Conservation (phyloP, 2,113 vertebrate genomes). For the Bucco capensis region DNA sequence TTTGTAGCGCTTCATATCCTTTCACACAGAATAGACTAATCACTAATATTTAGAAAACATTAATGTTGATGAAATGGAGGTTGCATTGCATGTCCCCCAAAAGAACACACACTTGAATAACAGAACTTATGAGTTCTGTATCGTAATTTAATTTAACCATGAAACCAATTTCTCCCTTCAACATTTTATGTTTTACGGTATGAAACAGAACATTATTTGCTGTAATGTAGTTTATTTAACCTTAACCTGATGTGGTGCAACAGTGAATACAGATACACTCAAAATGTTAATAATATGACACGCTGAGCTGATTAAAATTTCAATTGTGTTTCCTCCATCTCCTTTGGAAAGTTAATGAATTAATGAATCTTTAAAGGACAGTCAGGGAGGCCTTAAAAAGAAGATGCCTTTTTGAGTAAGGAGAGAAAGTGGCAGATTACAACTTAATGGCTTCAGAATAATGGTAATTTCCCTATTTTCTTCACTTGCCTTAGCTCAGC, state of each 20-base stretch:
- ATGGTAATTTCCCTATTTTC: constrained; percentile 86
- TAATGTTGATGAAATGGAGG: not conserved
- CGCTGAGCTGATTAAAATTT: constrained; percentile 76
- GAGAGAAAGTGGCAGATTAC: constrained; percentile 83
- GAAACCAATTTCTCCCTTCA: constrained; percentile 60
- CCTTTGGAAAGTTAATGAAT: constrained; percentile 87
- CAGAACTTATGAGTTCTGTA: constrained; percentile 22
- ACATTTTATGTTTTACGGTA: constrained; percentile 65
- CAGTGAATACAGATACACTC: constrained; percentile 68
- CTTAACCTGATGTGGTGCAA: constrained; percentile 67
- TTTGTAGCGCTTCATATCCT: not conserved
- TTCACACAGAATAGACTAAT: not conserved
- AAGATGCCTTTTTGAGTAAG: constrained; percentile 77
- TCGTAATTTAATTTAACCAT: constrained; percentile 65
- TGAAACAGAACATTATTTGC: constrained; percentile 65
- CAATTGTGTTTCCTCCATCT: constrained; percentile 72
- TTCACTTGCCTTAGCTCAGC: constrained; percentile 81
- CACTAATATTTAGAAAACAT: constrained; percentile 19
- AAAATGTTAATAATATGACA: constrained; percentile 72
- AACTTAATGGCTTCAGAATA: constrained; percentile 85
- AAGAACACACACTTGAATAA: constrained; percentile 31
- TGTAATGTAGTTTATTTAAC: constrained; percentile 73
- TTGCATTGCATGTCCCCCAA: constrained; percentile 18
- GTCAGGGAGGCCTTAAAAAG: constrained; percentile 75
- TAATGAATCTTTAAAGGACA: constrained; percentile 86